Percentiles rank a stretch among this genome's conserved stretches.
phyloP scores from a whole-genome alignment of 2,113 vertebrate genomes.

The Dromiciops gliroides region DNA sequence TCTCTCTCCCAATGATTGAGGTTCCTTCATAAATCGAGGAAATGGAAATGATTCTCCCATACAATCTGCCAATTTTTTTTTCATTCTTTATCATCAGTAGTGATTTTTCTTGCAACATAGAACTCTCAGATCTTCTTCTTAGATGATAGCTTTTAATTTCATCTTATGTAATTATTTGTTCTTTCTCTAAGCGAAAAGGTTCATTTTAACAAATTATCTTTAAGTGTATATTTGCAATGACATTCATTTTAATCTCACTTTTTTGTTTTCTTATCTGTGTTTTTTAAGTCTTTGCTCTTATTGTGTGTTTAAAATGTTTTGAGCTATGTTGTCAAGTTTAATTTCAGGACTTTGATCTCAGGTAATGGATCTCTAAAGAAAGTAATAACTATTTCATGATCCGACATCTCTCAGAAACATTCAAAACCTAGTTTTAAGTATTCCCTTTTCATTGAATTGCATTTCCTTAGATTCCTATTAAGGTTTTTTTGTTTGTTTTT shows the following conservation, averaged over 20 bases:
- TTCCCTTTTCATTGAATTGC: constrained; percentile 48
- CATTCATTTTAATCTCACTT: constrained; percentile 13
- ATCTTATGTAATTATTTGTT: constrained; percentile 41
- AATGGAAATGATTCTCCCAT: neutral
- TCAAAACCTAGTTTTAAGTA: constrained; percentile 46
- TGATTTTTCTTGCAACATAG: constrained; percentile 49
- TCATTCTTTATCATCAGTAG: constrained; percentile 5
- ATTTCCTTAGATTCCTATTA: constrained; percentile 66
- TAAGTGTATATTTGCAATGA: constrained; percentile 41
- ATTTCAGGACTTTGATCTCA: constrained; percentile 63
- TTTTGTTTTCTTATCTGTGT: constrained; percentile 46
- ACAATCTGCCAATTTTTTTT: constrained; percentile 31
- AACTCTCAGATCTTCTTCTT: neutral
- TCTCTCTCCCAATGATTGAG: neutral
- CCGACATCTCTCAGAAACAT: constrained; percentile 65
- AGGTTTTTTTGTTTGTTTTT: constrained; percentile 49
- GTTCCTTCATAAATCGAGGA: neutral
- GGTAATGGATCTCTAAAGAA: constrained; percentile 67
- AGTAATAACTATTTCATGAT: constrained; percentile 62
- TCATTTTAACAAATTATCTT: constrained; percentile 41
- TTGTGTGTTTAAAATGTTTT: constrained; percentile 57
- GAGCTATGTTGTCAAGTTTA: constrained; percentile 56
- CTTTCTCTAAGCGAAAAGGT: neutral
- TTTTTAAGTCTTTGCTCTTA: constrained; percentile 2
- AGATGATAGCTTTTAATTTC: constrained; percentile 29